These are phyloP conservation scores for Trichechus manatus DNA, from an alignment of 2,113 vertebrate species.

Conservation along the genomic window DNA sequence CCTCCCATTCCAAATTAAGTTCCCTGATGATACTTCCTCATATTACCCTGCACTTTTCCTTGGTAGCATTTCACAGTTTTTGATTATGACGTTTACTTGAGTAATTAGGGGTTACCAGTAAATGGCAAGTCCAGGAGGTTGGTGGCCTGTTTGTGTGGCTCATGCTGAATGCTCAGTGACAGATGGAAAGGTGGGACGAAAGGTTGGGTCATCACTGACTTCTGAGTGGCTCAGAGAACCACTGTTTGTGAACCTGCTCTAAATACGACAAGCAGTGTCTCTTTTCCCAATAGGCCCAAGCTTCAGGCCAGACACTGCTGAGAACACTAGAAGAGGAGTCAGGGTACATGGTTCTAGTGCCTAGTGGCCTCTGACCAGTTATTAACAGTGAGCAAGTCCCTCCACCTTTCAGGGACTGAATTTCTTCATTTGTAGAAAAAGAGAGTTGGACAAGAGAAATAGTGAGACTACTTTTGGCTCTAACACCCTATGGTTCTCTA, in stretches of 20 bases:
- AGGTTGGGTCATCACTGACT: not conserved
- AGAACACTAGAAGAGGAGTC: not conserved
- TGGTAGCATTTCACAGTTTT: too few species aligned
- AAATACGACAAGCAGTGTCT: not conserved
- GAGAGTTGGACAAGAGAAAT: not conserved
- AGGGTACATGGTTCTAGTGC: not conserved
- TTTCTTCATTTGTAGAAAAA: not conserved
- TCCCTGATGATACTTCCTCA: too few species aligned
- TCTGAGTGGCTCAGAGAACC: not conserved
- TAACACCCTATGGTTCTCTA: not conserved
- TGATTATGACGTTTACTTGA: too few species aligned
- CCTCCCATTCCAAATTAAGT: too few species aligned
- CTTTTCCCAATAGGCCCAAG: not conserved
- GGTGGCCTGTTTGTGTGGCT: too few species aligned
- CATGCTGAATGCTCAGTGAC: too few species aligned
- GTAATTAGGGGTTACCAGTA: too few species aligned
- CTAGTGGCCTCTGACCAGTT: not conserved
- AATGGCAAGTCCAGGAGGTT: too few species aligned
- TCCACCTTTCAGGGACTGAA: not conserved
- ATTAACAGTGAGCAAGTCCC: not conserved
- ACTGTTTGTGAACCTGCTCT: not conserved
- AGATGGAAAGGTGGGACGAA: not conserved
- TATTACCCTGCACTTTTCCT: too few species aligned
- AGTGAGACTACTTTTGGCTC: not conserved
- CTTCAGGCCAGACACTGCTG: not conserved